Percentiles rank a stretch among this genome's conserved stretches.
Evolutionary conservation across 1,140 invertebrate species (phyloP).

Genomic region (Mamestra configurata): DNA sequence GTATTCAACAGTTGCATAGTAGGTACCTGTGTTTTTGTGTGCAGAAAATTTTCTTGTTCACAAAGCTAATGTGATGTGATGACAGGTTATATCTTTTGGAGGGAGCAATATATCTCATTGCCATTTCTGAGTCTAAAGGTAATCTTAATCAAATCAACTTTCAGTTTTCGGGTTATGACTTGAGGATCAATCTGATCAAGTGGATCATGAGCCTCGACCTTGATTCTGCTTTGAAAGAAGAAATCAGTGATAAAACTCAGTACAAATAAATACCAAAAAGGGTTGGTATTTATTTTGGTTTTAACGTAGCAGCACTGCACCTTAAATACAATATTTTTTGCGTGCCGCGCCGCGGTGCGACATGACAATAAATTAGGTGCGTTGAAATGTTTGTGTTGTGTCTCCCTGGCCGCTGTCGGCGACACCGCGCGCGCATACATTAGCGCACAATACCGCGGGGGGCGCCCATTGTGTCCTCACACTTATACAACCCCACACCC

Average conservation of each 20-base stretch:
- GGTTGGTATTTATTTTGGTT: not conserved
- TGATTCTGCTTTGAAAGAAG: no score
- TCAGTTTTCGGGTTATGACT: no score
- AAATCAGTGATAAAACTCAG: no score
- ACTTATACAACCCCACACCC: conserved; percentile 62
- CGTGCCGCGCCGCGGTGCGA: conserved; percentile 69
- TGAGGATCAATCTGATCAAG: no score
- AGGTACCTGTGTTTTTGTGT: not conserved
- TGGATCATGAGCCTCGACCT: no score
- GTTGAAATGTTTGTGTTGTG: conserved; percentile 88
- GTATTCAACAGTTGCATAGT: not conserved
- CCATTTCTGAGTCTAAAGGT: no score
- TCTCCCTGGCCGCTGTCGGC: conserved; percentile 76
- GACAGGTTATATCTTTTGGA: no score
- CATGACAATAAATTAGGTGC: conserved; percentile 87
- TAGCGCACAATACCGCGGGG: conserved; percentile 84
- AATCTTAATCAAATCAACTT: no score
- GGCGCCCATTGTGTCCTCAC: conserved; percentile 82
- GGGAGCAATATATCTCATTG: no score
- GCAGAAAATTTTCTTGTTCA: no score
- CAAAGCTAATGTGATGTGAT: no score
- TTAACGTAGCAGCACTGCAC: conserved; percentile 59
- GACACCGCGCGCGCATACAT: conserved; percentile 81
- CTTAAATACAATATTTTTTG: conserved; percentile 84
- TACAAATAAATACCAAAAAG: conserved; percentile 12